phyloP scores from a whole-genome alignment of 2,888 invertebrate genomes.

The Sceliomorpha sp. region DNA sequence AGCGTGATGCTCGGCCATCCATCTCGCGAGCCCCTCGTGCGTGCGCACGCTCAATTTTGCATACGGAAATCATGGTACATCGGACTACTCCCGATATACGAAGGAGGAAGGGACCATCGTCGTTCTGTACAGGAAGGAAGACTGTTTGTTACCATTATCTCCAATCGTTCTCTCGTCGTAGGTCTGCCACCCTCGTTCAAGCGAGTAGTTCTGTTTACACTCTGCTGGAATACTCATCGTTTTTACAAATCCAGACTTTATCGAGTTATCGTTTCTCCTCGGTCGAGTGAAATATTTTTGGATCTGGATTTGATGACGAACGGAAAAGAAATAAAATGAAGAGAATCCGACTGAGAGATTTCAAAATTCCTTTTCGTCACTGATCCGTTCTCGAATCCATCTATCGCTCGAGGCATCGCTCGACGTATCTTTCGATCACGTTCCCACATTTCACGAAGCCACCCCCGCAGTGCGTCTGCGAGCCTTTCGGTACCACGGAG shows the following conservation, averaged over 20 bases:
- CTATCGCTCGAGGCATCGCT: slow-evolving; percentile 45
- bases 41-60: slow-evolving; percentile 78
- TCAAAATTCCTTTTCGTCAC: too few relatives aligned
- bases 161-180: slow-evolving; percentile 61
- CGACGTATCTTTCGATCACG: slow-evolving; percentile 65
- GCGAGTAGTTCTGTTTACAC: slow-evolving; percentile 42
- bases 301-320: too few relatives aligned
- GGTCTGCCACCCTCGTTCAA: slow-evolving; percentile 42
- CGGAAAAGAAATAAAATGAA: too few relatives aligned
- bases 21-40: slow-evolving; percentile 72
- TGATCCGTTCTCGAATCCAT: background rate
- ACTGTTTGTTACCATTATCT: slow-evolving; percentile 80
- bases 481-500: slow-evolving; percentile 45
- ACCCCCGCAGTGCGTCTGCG: slow-evolving; percentile 74
- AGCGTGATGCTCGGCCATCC: slow-evolving; percentile 80
- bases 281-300: too few relatives aligned
- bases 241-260: too few relatives aligned
- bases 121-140: slow-evolving; percentile 80
- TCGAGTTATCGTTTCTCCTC: too few relatives aligned
- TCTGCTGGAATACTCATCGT: slow-evolving; percentile 29
- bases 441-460: slow-evolving; percentile 78
- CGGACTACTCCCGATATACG: slow-evolving; percentile 49
- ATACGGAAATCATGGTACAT: slow-evolving; percentile 77
- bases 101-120: slow-evolving; percentile 56
- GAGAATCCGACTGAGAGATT: too few relatives aligned